Evolutionary conservation across 2,113 vertebrate species (phyloP), one percentile per base, ranked within the genome.

Genomic region (Colistium nudipinnis): DNA sequence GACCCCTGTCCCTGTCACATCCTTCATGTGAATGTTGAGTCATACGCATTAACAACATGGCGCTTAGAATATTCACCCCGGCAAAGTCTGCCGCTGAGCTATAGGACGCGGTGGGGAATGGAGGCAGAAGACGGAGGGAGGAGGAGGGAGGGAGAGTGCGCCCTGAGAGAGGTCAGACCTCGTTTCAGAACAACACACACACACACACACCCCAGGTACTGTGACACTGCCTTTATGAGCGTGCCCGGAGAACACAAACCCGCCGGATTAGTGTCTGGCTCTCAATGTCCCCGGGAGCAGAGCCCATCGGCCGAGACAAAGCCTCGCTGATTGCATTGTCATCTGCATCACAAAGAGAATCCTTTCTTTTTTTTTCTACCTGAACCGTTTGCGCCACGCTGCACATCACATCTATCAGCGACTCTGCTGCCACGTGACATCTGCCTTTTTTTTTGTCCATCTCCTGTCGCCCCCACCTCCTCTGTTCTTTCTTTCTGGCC

Each of bases 261-360:
- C 84, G 35, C 38, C 63, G 87, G 84, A 89, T 90, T 88, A 88
- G 89, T 84, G 86, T 90, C 81, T 73, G 76, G 76, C 80, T 80
- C 78, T 87, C 81, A 78, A 69, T 76, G 82, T 89, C 85, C 87
- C 78, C 59, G 80, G 84, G 72, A 92, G 80, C 70, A 45, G 76
- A 83, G 77, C 88, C 87, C 85, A 73, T 84, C 73, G 86, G 81
- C 72, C 39, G 83, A 90, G 86, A 91, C 90, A 91, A 91, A 91
- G 86, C 64, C 22, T 11, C 77, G 33, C 88, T 93, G 92, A 92
- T 92, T 92, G 82, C 87, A 70, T 81, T 68, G 82, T 89, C 87
- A 91, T 92, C 90, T 93, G 87, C 91, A 92, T 92, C 74, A 92
- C 88, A 93, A 91, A 91, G 70, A 69, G 80, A 85, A 87, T 72